Base-by-base conservation (phyloP, 1,140 invertebrate species). In the Lepidurus packardi region DNA sequence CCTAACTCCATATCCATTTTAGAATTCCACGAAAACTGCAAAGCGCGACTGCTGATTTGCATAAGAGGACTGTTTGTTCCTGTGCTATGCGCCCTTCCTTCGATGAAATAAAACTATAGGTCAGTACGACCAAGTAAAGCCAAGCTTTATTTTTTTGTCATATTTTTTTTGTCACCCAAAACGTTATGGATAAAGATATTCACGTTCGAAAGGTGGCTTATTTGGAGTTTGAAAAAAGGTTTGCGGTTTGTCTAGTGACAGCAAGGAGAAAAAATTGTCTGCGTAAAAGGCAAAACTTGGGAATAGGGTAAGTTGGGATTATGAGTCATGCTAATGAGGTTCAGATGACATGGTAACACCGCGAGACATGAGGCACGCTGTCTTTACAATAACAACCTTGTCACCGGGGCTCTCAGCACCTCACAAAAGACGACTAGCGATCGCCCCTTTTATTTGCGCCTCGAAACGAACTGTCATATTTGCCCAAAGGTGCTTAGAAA, bases 241-340 rank as follows among this genome's bases (percentile, higher is more conserved):
- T 34, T 2, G 2, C 3, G 34, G 34, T 34, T 34, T 34, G 34
- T 34, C 34, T 47, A 11, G 10, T 16, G 45, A 47, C 16, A 65
- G 21, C 13, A 65, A 65, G 1, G 7, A 25, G 13, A 65, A 65
- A 65, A 65, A 65, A 21, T n/a, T 16, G 13, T 21, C 53, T 65
- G 53, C 53, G 53, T 21, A 16, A 2, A 65, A 65, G 53, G 8
- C 8, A 7, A 9, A 21, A 13, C n/a, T 34, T 34, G 21, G 53
- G 21, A 65, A 65, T 65, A 21, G 53, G 16, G 53, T 65, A 65
- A 65, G 21, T 65, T 21, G 21, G 53, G 16, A 9, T n/a, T 16
- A 21, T 65, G 53, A 65, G 53, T 65, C 53, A 65, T 65, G 53
- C 53, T 65, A 65, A 65, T 65, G 53, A 65, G 53, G 53, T 65